Conservation (phyloP, 2,113 vertebrate genomes). For the Channa maculata region DNA sequence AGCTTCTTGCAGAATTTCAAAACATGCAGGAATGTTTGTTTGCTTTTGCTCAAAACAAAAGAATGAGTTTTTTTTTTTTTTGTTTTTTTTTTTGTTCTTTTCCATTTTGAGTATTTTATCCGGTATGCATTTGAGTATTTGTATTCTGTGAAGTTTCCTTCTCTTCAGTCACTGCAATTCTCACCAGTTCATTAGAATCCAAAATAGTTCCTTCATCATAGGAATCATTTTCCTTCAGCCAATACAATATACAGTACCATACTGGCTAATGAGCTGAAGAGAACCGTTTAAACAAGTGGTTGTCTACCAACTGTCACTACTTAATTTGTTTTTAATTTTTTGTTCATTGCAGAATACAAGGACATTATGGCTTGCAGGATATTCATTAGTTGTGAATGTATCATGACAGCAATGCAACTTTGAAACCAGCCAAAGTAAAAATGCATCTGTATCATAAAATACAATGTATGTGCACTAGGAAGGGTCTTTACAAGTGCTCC, state of each 20-base stretch:
- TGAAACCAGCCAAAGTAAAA: slow-evolving; percentile 14
- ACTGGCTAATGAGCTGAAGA: slow-evolving; percentile 34
- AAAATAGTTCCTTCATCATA: slow-evolving; percentile 47
- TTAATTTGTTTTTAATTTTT: slow-evolving; percentile 44
- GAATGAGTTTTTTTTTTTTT: neutral
- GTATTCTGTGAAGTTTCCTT: slow-evolving; percentile 44
- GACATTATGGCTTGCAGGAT: slow-evolving; percentile 31
- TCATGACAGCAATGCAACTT: slow-evolving; percentile 20
- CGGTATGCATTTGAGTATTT: slow-evolving; percentile 36
- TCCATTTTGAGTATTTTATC: slow-evolving; percentile 29
- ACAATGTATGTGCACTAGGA: slow-evolving; percentile 2
- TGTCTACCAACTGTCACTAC: slow-evolving; percentile 59
- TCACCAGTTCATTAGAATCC: slow-evolving; percentile 32
- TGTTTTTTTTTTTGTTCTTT: slow-evolving; percentile 27
- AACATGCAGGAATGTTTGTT: slow-evolving; percentile 32
- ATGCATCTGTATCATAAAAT: slow-evolving; percentile 27
- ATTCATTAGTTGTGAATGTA: slow-evolving; percentile 40
- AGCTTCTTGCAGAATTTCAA: neutral
- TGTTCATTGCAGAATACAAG: slow-evolving; percentile 30
- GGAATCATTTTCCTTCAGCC: slow-evolving; percentile 26
- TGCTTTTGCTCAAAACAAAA: slow-evolving; percentile 13
- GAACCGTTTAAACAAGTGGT: slow-evolving; percentile 58
- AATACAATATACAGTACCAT: slow-evolving; percentile 10
- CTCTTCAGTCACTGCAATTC: slow-evolving; percentile 9
- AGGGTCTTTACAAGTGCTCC: slow-evolving; percentile 5